phyloP scores from a whole-genome alignment of 2,113 vertebrate genomes.

The Tretioscincus oriximinensis region DNA sequence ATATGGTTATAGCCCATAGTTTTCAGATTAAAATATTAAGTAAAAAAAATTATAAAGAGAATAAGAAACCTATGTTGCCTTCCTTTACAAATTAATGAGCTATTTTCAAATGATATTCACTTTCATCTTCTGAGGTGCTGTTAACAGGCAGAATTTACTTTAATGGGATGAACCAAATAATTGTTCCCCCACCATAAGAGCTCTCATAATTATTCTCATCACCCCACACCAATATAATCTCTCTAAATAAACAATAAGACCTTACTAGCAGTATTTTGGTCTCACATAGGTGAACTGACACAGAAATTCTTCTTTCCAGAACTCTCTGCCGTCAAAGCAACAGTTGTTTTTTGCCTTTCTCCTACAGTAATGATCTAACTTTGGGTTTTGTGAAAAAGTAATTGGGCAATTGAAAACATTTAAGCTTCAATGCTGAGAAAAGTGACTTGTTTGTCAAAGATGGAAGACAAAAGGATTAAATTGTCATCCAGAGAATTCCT shows the following conservation, averaged over 20 bases:
- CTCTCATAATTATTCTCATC: conserved; percentile 23
- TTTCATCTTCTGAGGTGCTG: conserved; percentile 12
- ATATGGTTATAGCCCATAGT: neutral
- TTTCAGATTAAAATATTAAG: neutral
- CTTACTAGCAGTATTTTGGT: conserved; percentile 31
- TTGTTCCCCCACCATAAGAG: neutral
- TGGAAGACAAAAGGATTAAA: conserved; percentile 17
- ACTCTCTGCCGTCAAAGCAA: conserved; percentile 34
- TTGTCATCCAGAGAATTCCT: conserved; percentile 22
- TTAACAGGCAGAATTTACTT: conserved; percentile 18
- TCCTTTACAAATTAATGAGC: neutral
- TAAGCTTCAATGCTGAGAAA: conserved; percentile 32
- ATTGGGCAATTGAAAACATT: conserved; percentile 22
- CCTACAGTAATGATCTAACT: conserved; percentile 28
- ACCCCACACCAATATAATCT: conserved; percentile 26
- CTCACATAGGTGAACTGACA: conserved; percentile 31
- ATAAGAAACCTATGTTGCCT: neutral
- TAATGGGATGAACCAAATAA: neutral
- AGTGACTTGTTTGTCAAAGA: conserved; percentile 32
- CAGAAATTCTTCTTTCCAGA: conserved; percentile 29
- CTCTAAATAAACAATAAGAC: conserved; percentile 35
- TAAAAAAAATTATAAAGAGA: conserved; percentile 3
- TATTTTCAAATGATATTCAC: neutral
- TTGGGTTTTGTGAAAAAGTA: conserved; percentile 27
- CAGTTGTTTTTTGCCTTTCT: conserved; percentile 10